Base-by-base conservation (phyloP, 2,888 invertebrate genomes). In the Periphyllus acericola region DNA sequence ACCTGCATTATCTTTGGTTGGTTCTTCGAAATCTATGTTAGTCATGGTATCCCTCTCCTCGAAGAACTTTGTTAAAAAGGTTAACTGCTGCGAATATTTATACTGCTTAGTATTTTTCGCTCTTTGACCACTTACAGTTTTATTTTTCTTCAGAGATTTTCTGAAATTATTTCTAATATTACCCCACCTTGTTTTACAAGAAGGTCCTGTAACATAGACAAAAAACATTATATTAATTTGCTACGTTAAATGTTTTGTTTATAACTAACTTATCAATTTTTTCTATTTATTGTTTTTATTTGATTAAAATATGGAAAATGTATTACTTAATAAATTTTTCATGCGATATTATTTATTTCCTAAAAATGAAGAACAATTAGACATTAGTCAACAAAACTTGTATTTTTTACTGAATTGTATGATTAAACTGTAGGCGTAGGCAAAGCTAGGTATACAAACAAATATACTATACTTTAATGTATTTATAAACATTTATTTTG, bases 101-200 rank as follows among this genome's bases (percentile, higher is more conserved):
- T 78, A 78, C 55, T 78, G 78, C 32, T 78, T 78, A 11, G 11
- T 55, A 11, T 11, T 55, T 78, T 55, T 78, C 32, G 78, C 78
- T 25, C 11, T 78, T 78, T 78, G 78, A 52, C 78, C 52, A 78
- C 78, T 78, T 11, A 78, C 78, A 52, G 78, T 78, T 78, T 78
- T 78, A 52, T 78, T 78, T 78, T 78, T 78, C 32, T 78, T 52
- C 32, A 78, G 3, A 32, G 78, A 78, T 78, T 78, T 78, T 78
- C 78, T 78, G 11, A 52, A 78, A 11, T 78, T 78, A 32, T 40
- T 3, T 40, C 40, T 40, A 36, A 36, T 6, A 3, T 36, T 36
- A 5, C 3, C 36, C 36, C 3, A 36, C 6, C 36, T 6, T 36
- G 4, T 5, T 36, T 36, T 36, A 5, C 6, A 6, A 36, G 36